Evolutionary conservation across 2,797 vertebrate species (phyloP).

Genomic region (Takifugu ocellatus): DNA sequence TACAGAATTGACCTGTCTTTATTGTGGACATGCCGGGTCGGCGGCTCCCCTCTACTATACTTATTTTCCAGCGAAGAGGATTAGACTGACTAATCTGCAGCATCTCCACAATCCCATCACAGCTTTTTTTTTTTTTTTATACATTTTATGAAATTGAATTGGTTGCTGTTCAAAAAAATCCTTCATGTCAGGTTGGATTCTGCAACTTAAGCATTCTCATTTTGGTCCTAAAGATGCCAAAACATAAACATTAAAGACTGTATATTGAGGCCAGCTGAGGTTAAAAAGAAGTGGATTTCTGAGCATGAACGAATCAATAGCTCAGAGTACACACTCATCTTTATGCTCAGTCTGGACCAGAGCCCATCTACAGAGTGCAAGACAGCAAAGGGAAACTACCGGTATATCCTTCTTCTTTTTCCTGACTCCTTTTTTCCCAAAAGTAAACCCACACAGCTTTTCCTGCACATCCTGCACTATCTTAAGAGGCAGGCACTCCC

Average conservation of each 20-base stretch:
- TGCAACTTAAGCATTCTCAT: constrained; percentile 10
- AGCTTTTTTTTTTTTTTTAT: constrained; percentile 10
- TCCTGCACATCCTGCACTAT: no score
- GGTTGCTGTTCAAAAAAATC: constrained; percentile 16
- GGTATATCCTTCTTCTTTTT: no score
- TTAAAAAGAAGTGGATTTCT: no score
- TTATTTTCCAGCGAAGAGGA: constrained; percentile 38
- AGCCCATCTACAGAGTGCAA: no score
- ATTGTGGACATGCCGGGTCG: constrained; percentile 31
- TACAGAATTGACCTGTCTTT: constrained; percentile 56
- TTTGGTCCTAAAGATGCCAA: constrained; percentile 12
- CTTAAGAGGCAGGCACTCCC: not conserved
- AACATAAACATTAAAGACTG: no score
- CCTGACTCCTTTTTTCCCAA: no score
- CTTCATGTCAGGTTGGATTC: constrained; percentile 11
- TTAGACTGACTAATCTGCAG: constrained; percentile 48
- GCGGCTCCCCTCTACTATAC: constrained; percentile 30
- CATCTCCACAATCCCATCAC: constrained; percentile 36
- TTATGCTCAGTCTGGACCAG: no score
- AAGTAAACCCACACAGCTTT: no score
- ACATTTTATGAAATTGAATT: constrained; percentile 13
- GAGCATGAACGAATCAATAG: no score
- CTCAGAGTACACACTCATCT: no score
- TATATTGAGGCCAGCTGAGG: no score
- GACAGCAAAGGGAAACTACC: no score